Base-by-base conservation (phyloP, 1,140 invertebrate genomes). In the Brevipalpus yothersi region DNA sequence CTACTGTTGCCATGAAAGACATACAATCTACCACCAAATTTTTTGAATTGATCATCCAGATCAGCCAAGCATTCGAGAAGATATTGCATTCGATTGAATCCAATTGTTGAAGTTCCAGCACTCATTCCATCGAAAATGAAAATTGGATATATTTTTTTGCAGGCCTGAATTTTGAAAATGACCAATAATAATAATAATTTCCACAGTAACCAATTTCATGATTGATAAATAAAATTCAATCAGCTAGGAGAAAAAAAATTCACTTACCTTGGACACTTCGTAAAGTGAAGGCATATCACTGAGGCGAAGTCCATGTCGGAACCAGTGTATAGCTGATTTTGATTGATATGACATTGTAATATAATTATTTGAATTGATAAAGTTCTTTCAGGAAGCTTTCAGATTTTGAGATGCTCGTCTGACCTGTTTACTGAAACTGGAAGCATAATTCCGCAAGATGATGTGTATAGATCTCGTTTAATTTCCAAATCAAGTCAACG, bases 61-160 rank as follows among this genome's bases (percentile, higher is more conserved):
- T 92, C 86, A 69, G 88, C 83, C n/a, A 92, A 67, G 68, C 84
- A 87, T 71, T 90, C 83, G 49, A 90, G 71, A 1, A 91, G 74
- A 70, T 90, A 91, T 68, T 86, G 83, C 86, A 86, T 90, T 72
- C 88, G 88, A 68, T 89, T 89, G 59, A 88, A 83, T 40, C 85
- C 84, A 60, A 88, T 82, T 69, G 86, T 87, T 23, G 84, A 86
- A 4, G 82, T 82, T 40, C 84, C 84, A 13, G 85, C 86, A 72
- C 88, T 89, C 84, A 85, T 89, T 0, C 86, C 85, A 69, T 91
- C 86, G 10, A 90, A 73, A 53, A 90, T 82, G 69, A 89, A 91
- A 58, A 89, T 79, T 68, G 86, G 89, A 53, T 86, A 76, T 65
- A 84, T 86, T 4, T 84, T 86, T 7, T 43, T 13, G 11, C 53